Base-by-base conservation (phyloP, 2,888 invertebrate species). In the Branchinecta sandiegonensis region DNA sequence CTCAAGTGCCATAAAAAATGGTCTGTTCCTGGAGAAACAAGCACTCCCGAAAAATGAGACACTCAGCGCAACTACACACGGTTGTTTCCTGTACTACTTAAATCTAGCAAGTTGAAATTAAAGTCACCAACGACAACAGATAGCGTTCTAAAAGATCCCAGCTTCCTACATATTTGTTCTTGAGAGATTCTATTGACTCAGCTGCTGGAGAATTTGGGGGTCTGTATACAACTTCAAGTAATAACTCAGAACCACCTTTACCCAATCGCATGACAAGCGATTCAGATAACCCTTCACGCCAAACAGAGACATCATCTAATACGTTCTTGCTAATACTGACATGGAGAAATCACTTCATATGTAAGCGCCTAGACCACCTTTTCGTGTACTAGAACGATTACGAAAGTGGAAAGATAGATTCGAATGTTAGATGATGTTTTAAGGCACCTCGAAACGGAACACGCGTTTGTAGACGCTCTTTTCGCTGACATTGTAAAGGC, bases 281-380 rank as follows among this genome's bases (percentile, higher is more conserved):
- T 56, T 56, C 63, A 56, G 10, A 23, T 56, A 56, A 11, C 63
- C 63, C 63, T 56, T 56, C 63, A 56, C 10, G 63, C 63, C 63
- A 56, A 56, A 56, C 9, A 56, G 63, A 56, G 1, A 56, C 63
- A 1, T 56, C 10, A 56, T 56, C 12, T 56, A 56, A n/a, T n/a
- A n/a, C n/a, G n/a, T n/a, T n/a, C n/a, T n/a, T n/a, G n/a, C n/a
- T n/a, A n/a, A 56, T 11, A 56, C 10, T 23, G 9, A 56, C 63
- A 56, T 1, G 10, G 63, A 56, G 10, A 56, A 56, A 56, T 56
- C 9, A 56, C 63, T 56, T 56, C 11, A 11, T 56, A 56, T 23
- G 10, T 56, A 11, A 9, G 63, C 63, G 12, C 63, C 9, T 56
- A 56, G 10, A 9, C 63, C 63, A 56, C 63, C 63, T n/a, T 10